Evolutionary conservation across 2,113 vertebrate species (phyloP).

Genomic region (Ranitomeya imitator): DNA sequence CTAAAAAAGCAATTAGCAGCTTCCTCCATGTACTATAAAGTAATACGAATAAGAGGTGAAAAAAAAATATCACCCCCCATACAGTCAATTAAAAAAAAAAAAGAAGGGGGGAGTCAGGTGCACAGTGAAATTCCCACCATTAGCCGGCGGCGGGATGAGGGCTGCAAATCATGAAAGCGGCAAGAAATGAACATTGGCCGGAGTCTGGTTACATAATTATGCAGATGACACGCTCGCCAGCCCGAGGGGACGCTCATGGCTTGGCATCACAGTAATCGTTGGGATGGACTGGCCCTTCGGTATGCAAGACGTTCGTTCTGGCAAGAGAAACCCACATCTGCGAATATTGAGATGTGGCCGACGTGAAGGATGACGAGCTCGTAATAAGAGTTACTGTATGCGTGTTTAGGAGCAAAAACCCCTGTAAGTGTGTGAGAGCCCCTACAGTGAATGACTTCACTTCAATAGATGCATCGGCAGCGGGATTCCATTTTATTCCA

Average conservation of each 20-base stretch:
- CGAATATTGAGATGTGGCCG: not conserved
- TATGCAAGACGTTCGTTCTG: not conserved
- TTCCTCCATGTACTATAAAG: not conserved
- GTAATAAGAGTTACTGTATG: conserved; percentile 11
- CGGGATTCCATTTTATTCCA: conserved; percentile 42
- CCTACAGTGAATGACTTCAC: conserved; percentile 40
- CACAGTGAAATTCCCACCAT: not conserved
- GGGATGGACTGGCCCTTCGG: not conserved
- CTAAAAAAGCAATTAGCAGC: conserved; percentile 4
- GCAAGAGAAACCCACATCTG: conserved; percentile 1
- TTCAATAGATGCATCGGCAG: conserved; percentile 29
- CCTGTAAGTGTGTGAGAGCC: not conserved
- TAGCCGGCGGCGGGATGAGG: not conserved
- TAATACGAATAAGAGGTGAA: not conserved
- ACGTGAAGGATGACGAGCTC: not conserved
- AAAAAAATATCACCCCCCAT: not conserved
- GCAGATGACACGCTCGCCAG: conserved; percentile 11
- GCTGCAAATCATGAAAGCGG: not conserved
- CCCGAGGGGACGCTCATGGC: conserved; percentile 7
- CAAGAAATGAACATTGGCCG: not conserved
- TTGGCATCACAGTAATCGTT: conserved; percentile 20
- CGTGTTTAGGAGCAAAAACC: conserved; percentile 15
- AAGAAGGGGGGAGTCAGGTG: not conserved
- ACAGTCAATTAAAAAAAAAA: not conserved
- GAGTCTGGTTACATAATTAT: conserved; percentile 13